Conservation (phyloP, 2,113 vertebrate species). For the Colinus virginianus region DNA sequence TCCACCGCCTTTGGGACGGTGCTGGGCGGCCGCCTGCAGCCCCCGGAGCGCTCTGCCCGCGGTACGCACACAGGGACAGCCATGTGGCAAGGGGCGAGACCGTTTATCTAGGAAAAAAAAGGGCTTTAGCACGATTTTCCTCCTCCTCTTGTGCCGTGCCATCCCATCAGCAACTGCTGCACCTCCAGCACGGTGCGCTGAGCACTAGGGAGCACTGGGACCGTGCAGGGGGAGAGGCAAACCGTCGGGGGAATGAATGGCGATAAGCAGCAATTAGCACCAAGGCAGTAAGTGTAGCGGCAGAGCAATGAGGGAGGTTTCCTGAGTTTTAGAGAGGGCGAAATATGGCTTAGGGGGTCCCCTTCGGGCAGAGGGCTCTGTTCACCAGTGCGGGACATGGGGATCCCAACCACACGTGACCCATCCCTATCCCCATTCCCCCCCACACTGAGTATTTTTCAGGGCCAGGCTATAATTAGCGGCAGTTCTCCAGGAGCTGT, state of each 20-base stretch:
- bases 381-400: rapidly evolving
- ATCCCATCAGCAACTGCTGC: neutral
- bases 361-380: neutral
- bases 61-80: neutral
- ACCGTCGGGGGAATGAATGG: neutral
- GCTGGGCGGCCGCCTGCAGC: neutral
- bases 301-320: neutral
- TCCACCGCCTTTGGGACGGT: neutral
- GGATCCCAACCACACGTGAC: neutral
- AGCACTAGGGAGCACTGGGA: rapidly evolving
- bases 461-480: neutral
- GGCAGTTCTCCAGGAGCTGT: slow-evolving; percentile 9
- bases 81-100: neutral
- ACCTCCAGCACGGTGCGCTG: rapidly evolving
- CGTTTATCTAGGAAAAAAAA: neutral
- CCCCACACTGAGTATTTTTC: neutral
- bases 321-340: neutral
- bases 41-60: neutral
- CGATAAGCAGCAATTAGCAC: neutral
- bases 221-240: rapidly evolving
- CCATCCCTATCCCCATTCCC: neutral
- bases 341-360: neutral
- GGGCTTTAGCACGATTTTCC: neutral
- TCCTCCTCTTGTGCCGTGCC: neutral
- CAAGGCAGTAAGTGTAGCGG: neutral